Evolutionary conservation across 1,140 invertebrate genomes (phyloP).

Genomic region (Littorina saxatilis): DNA sequence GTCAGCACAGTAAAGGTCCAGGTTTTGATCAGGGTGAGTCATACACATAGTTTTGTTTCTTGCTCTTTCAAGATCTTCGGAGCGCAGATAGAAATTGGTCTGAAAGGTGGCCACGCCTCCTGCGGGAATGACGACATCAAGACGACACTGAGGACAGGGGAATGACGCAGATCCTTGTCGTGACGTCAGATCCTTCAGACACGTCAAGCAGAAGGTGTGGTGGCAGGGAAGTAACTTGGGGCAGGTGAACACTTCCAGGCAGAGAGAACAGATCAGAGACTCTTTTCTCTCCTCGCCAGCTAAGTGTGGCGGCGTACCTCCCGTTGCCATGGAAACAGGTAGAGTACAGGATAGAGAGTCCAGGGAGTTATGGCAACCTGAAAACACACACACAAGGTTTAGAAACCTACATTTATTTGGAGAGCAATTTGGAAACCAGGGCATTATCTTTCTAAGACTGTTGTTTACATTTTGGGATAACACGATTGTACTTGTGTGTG

Average conservation of each 20-base stretch:
- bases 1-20: slow-evolving; percentile 18
- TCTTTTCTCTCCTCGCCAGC: not conserved
- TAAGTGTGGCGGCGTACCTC: not conserved
- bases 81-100: not conserved
- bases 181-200: not conserved
- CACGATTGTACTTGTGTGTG: not conserved
- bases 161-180: not conserved
- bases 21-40: not conserved
- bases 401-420: not conserved
- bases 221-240: slow-evolving; percentile 9
- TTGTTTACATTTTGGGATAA: not conserved
- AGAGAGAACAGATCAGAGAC: slow-evolving; percentile 2
- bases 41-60: not conserved
- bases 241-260: slow-evolving; percentile 3
- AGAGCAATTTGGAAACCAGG: not conserved
- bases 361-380: no score
- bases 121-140: not conserved
- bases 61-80: not conserved
- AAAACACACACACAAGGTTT: not conserved
- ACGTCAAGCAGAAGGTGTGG: slow-evolving; percentile 21
- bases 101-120: not conserved
- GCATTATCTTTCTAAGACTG: not conserved
- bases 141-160: not conserved
- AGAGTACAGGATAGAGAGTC: no score
- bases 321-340: slow-evolving; percentile 4